These are phyloP conservation scores for Anthopleura xanthogrammica DNA, from an alignment of 92 coral and sea anemone species.

Conservation along the genomic window DNA sequence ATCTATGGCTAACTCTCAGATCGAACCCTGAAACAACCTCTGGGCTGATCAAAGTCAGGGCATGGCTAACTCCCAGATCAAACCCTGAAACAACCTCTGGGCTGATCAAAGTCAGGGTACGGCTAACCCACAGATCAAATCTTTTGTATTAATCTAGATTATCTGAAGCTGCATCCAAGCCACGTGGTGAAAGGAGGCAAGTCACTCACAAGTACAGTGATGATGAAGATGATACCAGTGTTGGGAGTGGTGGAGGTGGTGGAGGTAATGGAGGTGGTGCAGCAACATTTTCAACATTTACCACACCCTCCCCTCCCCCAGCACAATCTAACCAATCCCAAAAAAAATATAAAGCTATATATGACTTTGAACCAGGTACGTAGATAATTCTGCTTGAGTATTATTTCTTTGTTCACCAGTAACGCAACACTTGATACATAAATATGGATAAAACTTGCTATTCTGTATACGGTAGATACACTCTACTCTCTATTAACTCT, in stretches of 20 bases:
- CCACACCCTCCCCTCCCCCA: slow-evolving; percentile 73
- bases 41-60: too few relatives aligned
- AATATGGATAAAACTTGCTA: too few relatives aligned
- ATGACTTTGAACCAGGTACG: slow-evolving; percentile 97
- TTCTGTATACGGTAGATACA: too few relatives aligned
- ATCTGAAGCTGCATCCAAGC: slow-evolving; percentile 83
- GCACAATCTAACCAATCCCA: slow-evolving; percentile 31
- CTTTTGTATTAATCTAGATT: slow-evolving; percentile 45
- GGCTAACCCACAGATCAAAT: not conserved
- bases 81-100: too few relatives aligned
- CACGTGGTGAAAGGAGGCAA: slow-evolving; percentile 70
- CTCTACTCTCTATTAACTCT: too few relatives aligned
- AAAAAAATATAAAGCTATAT: slow-evolving; percentile 74
- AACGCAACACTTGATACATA: too few relatives aligned
- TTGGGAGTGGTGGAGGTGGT: slow-evolving; percentile 31
- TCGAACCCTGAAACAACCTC: too few relatives aligned
- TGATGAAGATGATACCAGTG: slow-evolving; percentile 67
- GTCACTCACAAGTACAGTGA: slow-evolving; percentile 42
- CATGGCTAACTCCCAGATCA: too few relatives aligned
- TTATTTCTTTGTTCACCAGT: too few relatives aligned
- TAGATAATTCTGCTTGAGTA: too few relatives aligned
- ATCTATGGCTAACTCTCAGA: too few relatives aligned
- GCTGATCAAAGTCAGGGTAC: too few relatives aligned
- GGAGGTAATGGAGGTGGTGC: slow-evolving; percentile 27
- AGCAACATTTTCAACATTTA: slow-evolving; percentile 26